These are phyloP conservation scores for Takifugu rubripes DNA, from an alignment of 2,797 vertebrate species.

Conservation along the genomic window DNA sequence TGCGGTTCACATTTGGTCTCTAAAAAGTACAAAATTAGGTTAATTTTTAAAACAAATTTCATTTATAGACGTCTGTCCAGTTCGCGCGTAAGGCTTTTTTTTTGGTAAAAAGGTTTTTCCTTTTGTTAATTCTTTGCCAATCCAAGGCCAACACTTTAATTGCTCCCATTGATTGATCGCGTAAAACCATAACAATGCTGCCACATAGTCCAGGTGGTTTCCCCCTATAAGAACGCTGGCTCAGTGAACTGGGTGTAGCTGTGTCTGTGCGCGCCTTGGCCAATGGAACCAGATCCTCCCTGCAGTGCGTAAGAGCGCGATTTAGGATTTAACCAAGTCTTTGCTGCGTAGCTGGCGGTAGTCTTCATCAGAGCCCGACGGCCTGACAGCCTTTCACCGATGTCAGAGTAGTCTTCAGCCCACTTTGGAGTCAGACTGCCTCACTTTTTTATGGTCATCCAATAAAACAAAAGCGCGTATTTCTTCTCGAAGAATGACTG, in stretches of 20 bases:
- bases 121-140: background rate
- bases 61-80: too few relatives aligned
- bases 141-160: constrained; percentile 42
- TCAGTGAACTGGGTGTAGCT: constrained; percentile 92
- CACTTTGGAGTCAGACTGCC: constrained; percentile 60
- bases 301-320: constrained; percentile 98
- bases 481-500: constrained; percentile 84
- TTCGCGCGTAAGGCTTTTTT: too few relatives aligned
- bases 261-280: constrained; percentile 86
- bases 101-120: too few relatives aligned
- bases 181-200: constrained; percentile 66
- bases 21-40: background rate
- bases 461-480: constrained; percentile 26
- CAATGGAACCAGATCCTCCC: constrained; percentile 99
- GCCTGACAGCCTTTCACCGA: constrained; percentile 74
- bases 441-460: constrained; percentile 32
- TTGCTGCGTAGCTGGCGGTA: constrained; percentile 89
- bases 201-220: constrained; percentile 68
- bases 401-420: constrained; percentile 81
- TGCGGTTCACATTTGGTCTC: background rate
- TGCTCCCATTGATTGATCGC: constrained; percentile 59
- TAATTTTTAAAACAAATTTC: too few relatives aligned
- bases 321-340: constrained; percentile 99
- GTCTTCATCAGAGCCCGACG: constrained; percentile 85
- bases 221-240: constrained; percentile 85